Evolutionary conservation across 1,140 invertebrate species (phyloP), one percentile per base, ranked within the genome.

Genomic region (Magallana angulata): DNA sequence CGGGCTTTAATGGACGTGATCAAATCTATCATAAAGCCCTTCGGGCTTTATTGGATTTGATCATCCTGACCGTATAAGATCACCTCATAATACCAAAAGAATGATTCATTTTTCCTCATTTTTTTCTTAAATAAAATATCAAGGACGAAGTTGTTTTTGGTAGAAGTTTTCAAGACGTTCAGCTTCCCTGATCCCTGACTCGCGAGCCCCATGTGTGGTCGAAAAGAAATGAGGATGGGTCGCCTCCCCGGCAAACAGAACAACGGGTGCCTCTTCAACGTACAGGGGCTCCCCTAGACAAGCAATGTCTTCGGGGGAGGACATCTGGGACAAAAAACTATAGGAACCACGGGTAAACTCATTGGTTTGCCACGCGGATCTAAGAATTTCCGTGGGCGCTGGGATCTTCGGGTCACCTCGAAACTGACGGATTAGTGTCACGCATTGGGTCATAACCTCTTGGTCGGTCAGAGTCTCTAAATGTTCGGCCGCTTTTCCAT

Each of bases 271-370:
- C 11, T 68, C 59, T 6, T 87, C n/a, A 56, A 57, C 7, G 57
- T 36, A 86, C 11, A 93, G 58, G 16, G 92, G 91, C 36, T 90
- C 81, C 5, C 90, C 88, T 18, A 93, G 83, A 30, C 85, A 62
- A 12, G 82, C 71, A 9, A 90, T 87, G 36, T 91, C 89, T 7
- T 62, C 24, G 1, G 60, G 59, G 16, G 82, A 71, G 7, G 87
- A 87, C 1, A 68, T 85, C 16, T 85, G 76, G 48, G 81, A 80
- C 7, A 89, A 58, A 80, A 91, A 93, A 48, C 90, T 98, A 91
- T 98, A 98, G 8, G 98, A 97, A 7, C 98, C 98, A 91, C 96
- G 95, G 0, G 97, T 97, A 91, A 96, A 97, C 7, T 96, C 96
- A 92, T 98, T 97, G 14, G 96, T 96, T 90, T 96, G 96, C 98